These are phyloP conservation scores for Ceratina japonica DNA, from an alignment of 1,140 invertebrate genomes.

Conservation along the genomic window DNA sequence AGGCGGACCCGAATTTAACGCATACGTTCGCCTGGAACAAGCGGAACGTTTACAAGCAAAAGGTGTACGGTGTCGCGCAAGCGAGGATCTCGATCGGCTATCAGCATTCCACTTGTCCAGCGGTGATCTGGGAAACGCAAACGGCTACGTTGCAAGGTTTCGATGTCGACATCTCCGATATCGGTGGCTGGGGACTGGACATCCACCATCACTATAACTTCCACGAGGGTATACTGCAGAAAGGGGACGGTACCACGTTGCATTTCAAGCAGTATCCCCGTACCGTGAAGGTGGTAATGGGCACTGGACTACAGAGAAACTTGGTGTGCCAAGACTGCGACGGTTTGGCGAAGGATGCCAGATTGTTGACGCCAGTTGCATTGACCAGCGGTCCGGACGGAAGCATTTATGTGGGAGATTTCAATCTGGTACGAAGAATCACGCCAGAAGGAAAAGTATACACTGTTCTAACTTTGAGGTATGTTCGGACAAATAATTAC, in stretches of 20 bases:
- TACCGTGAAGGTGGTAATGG: conserved; percentile 95
- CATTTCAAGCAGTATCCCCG: conserved; percentile 96
- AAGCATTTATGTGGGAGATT: conserved; percentile 97
- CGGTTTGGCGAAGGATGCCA: conserved; percentile 91
- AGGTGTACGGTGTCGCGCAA: conserved; percentile 93
- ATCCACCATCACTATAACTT: conserved; percentile 99
- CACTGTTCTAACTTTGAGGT: conserved; percentile 96
- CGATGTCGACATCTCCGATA: conserved; percentile 97
- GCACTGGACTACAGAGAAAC: conserved; percentile 91
- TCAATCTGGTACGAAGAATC: conserved; percentile 95
- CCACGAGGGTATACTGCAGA: conserved; percentile 97
- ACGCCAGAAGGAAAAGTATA: conserved; percentile 94
- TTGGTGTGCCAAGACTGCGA: conserved; percentile 91
- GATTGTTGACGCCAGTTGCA: conserved; percentile 94
- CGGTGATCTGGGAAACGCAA: conserved; percentile 95
- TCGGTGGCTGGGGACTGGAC: conserved; percentile 98
- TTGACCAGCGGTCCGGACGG: conserved; percentile 97
- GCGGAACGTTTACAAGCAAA: conserved; percentile 97
- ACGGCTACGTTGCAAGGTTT: conserved; percentile 97
- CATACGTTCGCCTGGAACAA: conserved; percentile 99
- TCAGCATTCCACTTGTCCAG: conserved; percentile 92
- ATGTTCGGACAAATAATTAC: conserved; percentile 57
- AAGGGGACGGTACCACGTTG: conserved; percentile 95
- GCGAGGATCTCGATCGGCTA: conserved; percentile 96
- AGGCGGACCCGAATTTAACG: conserved; percentile 95